Percentiles rank a stretch among this genome's conserved stretches.
Evolutionary conservation across 2,888 invertebrate genomes (phyloP).

Genomic region (Dryococelus australis): DNA sequence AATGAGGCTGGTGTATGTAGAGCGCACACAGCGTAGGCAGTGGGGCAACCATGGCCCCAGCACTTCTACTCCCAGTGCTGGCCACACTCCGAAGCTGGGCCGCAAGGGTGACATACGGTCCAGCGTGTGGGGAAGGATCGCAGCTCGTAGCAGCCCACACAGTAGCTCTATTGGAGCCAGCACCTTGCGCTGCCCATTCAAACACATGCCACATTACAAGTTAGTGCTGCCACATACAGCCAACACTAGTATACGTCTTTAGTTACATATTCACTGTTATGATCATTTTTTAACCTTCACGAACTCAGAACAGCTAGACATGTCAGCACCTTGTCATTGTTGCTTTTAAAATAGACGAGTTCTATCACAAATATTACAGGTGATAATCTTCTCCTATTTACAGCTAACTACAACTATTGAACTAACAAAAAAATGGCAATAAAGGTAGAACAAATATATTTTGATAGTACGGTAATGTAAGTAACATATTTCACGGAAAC

Average conservation of each 20-base stretch:
- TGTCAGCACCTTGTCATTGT: no score
- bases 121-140: constrained; percentile 72
- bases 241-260: neutral
- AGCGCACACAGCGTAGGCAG: constrained; percentile 80
- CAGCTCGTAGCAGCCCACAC: constrained; percentile 74
- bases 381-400: no score
- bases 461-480: no score
- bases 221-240: neutral
- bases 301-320: neutral
- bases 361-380: no score
- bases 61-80: constrained; percentile 53
- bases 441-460: no score
- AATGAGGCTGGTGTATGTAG: constrained; percentile 81
- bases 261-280: neutral
- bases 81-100: constrained; percentile 64
- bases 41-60: constrained; percentile 76
- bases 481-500: no score
- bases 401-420: no score
- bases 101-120: constrained; percentile 57
- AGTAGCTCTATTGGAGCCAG: constrained; percentile 78
- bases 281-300: neutral
- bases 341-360: no score
- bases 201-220: neutral
- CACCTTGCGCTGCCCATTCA: constrained; percentile 73
- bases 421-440: no score